These are phyloP conservation scores for Lasioglossum morio DNA, from an alignment of 2,888 invertebrate genomes.

Conservation along the genomic window DNA sequence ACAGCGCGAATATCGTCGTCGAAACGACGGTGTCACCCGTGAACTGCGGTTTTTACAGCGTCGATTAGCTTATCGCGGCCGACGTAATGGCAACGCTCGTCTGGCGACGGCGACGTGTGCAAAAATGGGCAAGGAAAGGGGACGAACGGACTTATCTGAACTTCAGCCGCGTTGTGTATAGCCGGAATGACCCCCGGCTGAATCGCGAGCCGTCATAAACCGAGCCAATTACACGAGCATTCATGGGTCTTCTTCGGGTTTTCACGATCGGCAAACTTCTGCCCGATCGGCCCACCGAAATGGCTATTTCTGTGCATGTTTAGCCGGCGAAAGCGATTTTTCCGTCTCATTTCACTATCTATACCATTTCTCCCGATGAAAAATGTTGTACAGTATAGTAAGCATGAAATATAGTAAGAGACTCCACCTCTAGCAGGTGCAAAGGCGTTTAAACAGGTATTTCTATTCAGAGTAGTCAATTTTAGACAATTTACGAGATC, in stretches of 20 bases:
- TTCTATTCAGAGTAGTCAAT: too few relatives aligned
- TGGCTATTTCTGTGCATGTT: background rate
- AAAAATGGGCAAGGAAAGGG: conserved; percentile 52
- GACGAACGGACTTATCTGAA: conserved; percentile 71
- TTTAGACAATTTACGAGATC: too few relatives aligned
- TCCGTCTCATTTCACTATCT: background rate
- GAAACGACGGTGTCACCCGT: conserved; percentile 66
- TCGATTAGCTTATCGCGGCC: conserved; percentile 75
- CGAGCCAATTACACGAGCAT: conserved; percentile 70
- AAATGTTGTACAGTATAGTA: background rate
- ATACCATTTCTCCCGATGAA: background rate
- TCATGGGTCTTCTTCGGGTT: background rate
- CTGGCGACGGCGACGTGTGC: conserved; percentile 54
- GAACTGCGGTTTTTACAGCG: conserved; percentile 72
- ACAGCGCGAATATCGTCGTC: conserved; percentile 53
- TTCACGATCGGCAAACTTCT: conserved; percentile 10
- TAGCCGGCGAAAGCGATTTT: background rate
- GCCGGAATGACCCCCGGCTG: conserved; percentile 47
- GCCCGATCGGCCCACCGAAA: background rate
- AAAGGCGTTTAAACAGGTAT: too few relatives aligned
- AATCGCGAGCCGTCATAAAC: conserved; percentile 69
- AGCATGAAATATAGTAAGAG: too few relatives aligned
- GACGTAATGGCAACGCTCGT: conserved; percentile 62
- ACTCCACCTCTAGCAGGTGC: too few relatives aligned
- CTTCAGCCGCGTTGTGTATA: conserved; percentile 42